Conservation (phyloP, 2,113 vertebrate species). For the Vulpes ferrilata region DNA sequence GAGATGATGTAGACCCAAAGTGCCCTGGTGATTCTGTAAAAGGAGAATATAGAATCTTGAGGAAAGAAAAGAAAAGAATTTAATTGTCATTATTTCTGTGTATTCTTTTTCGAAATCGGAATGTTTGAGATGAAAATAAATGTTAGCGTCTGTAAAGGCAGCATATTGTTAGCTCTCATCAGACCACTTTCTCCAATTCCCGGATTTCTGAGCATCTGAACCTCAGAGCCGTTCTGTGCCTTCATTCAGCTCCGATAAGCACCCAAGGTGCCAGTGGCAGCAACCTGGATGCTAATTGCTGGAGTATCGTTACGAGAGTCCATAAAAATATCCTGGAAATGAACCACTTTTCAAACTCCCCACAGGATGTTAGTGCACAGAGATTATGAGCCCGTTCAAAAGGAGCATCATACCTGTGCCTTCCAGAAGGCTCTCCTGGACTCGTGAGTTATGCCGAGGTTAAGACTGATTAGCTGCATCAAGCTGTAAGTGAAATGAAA, state of each 20-base stretch:
- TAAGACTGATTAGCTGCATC: background rate
- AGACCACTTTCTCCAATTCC: background rate
- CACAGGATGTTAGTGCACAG: background rate
- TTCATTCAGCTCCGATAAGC: fast-evolving
- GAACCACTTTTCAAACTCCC: background rate
- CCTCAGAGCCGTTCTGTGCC: background rate
- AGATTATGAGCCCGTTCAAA: background rate
- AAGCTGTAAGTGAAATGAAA: background rate
- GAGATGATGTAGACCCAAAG: background rate
- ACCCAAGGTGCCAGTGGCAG: fast-evolving
- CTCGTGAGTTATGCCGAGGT: background rate
- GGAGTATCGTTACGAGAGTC: background rate
- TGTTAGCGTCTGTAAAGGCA: background rate
- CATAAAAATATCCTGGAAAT: background rate
- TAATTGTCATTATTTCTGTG: background rate
- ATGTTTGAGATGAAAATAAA: background rate
- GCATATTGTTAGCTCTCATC: background rate
- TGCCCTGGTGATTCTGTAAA: fast-evolving
- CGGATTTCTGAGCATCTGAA: background rate
- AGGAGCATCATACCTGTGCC: fast-evolving
- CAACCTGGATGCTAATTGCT: fast-evolving
- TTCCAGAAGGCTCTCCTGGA: background rate
- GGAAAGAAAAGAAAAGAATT: background rate
- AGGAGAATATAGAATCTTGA: background rate
- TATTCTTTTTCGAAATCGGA: background rate